Conservation (phyloP, 1,140 invertebrate genomes). For the Colletes latitarsis region DNA sequence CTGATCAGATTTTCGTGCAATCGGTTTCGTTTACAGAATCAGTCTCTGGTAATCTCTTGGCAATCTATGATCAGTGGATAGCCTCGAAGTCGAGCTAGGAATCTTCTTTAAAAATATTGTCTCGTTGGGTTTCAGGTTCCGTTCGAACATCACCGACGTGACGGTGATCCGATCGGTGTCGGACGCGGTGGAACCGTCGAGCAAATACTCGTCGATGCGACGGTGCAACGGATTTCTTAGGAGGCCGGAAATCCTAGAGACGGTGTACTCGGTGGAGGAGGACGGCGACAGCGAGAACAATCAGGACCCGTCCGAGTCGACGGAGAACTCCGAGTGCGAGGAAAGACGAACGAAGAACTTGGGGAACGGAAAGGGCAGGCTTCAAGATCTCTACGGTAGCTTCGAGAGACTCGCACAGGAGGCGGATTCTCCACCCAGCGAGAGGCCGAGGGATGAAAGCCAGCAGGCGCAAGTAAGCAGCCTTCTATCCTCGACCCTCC, state of each 20-base stretch:
- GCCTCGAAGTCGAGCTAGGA: too few species aligned
- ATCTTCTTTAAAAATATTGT: background rate
- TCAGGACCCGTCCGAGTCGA: conserved; percentile 79
- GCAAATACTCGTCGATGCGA: conserved; percentile 86
- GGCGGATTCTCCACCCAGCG: conserved; percentile 64
- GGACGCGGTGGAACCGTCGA: conserved; percentile 89
- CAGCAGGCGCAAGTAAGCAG: conserved; percentile 76
- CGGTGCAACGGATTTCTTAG: conserved; percentile 88
- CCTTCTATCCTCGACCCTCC: too few species aligned
- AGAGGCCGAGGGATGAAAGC: conserved; percentile 76
- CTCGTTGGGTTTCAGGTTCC: conserved; percentile 68
- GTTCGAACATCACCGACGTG: conserved; percentile 81
- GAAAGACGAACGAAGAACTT: conserved; percentile 68
- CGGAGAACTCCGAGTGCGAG: conserved; percentile 72
- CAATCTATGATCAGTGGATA: too few species aligned
- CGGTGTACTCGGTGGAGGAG: conserved; percentile 92
- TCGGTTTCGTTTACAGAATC: too few species aligned
- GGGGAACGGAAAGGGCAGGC: conserved; percentile 71
- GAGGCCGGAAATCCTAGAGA: conserved; percentile 91
- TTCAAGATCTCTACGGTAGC: conserved; percentile 78
- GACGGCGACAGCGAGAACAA: conserved; percentile 86
- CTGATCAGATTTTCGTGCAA: too few species aligned
- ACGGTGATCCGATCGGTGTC: conserved; percentile 90
- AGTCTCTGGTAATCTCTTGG: too few species aligned
- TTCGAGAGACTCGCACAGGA: conserved; percentile 79